Evolutionary conservation across 2,797 vertebrate genomes (phyloP), one percentile per base, ranked within the genome.

Genomic region (Pantherophis vulpinus): DNA sequence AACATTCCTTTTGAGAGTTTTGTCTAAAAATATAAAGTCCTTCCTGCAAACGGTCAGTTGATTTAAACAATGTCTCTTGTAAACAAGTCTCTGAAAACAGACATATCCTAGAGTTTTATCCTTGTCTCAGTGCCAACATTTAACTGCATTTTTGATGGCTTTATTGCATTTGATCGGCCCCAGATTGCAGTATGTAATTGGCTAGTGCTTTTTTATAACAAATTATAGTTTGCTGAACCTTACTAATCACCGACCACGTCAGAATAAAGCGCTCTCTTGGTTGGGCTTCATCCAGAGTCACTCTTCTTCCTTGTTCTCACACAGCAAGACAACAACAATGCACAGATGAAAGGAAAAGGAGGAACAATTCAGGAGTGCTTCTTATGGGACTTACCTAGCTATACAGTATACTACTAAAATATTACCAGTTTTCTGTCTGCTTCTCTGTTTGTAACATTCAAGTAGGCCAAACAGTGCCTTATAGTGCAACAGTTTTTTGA

Each of bases 251-350:
- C 10, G 32, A 42, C 88, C 37, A 95, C 47, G 0, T 18, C 29
- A 32, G 23, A 4, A 6, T 8, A 60, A 23, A 3, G 7, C 29
- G 2, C 2, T 54, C 20, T n/a, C 16, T 37, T 5, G 5, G 3
- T 2, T 79, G 0, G 59, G 25, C 32, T 59, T 79, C 29, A 27
- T 92, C 92, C 14, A 92, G 74, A 37, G 55, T 89, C 9, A 16
- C 27, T 11, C 91, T 51, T 88, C 92, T 63, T 88, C 92, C 23
- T 29, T 37, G 4, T 20, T 92, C 88, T 92, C 88, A 54, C 0
- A 92, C 90, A 79, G 92, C 93, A 94, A 94, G 93, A 94, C 14
- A 6, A 89, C 27, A 89, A 92, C 23, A 88, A 79, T 79, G 7
- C 32, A 10, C 70, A 23, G 37, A 23, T 79, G 37, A 86, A 95